Conservation (phyloP, 2,113 vertebrate species). For the Ceuthmochares aereus region DNA sequence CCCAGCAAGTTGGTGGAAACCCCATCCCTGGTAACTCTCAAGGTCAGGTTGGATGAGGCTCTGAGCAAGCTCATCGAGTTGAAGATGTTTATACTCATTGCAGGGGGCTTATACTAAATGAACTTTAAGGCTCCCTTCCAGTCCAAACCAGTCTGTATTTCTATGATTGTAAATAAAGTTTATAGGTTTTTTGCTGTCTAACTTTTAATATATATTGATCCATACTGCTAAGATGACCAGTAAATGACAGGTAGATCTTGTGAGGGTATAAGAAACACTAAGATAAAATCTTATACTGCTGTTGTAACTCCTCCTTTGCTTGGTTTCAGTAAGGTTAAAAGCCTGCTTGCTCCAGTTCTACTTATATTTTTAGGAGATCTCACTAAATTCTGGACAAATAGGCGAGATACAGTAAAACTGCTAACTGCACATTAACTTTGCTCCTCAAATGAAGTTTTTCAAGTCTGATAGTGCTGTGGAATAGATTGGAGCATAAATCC, state of each 20-base stretch:
- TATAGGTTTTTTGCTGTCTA: not conserved
- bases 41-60: no score
- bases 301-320: not conserved
- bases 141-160: no score
- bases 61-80: no score
- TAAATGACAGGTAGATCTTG: conserved; percentile 2
- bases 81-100: no score
- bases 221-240: not conserved
- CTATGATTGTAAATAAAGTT: not conserved
- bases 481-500: conserved; percentile 58
- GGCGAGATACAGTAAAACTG: conserved; percentile 45
- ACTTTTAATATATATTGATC: conserved; percentile 41
- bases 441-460: conserved; percentile 42
- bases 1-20: no score
- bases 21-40: no score
- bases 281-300: not conserved
- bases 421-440: conserved; percentile 52
- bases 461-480: not conserved
- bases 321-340: not conserved
- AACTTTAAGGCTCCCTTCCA: no score
- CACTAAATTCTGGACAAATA: conserved; percentile 53
- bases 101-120: no score
- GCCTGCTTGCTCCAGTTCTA: not conserved
- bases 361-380: conserved; percentile 31
- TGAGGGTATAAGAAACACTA: not conserved